Evolutionary conservation across 2,113 vertebrate genomes (phyloP), one percentile per base, ranked within the genome.

Genomic region (Rhabdomys dilectus): DNA sequence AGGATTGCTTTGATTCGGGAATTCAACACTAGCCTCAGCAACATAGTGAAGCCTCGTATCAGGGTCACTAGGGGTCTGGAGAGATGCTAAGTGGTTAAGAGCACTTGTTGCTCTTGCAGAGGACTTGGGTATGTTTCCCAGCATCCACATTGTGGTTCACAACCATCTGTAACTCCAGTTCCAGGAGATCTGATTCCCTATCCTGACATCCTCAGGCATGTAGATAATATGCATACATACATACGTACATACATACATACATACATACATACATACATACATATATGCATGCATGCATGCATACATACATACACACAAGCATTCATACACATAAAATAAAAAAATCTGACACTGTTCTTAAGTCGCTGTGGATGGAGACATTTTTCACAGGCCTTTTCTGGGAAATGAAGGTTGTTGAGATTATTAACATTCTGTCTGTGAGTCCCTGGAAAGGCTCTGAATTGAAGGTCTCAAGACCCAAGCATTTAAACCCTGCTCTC

Each of bases 371-470:
- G 80, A 66, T 48, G 16, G 26, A 45, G 80, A 84, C 45, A 8
- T 76, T 68, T 95, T 78, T 88, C 58, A 80, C 53, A 78, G 73
- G 22, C 36, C 12, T 31, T 91, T 76, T 48, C 9, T n/a, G 68
- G 77, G 53, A 92, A 89, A 51, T 17, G 34, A 53, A 58, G 9
- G 51, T 68, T 45, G 45, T 68, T 24, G 42, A 66, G 64, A 53
- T 86, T 82, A 73, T 42, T 73, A 81, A 34, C 68, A 13, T 21
- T 94, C 78, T 53, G 1, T 70, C 56, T 26, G 0, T 31, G 45
- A 90, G 77, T 80, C 53, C 66, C 76, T 78, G 10, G 80, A 90
- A 93, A 66, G 80, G 16, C 51, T 96, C 89, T 96, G 84, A 22
- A 1, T 9, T n/a, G 64, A 94, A 68, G 58, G 60, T 12, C 36